These are phyloP conservation scores for Ia io DNA, from an alignment of 2,113 vertebrate species.

Conservation along the genomic window DNA sequence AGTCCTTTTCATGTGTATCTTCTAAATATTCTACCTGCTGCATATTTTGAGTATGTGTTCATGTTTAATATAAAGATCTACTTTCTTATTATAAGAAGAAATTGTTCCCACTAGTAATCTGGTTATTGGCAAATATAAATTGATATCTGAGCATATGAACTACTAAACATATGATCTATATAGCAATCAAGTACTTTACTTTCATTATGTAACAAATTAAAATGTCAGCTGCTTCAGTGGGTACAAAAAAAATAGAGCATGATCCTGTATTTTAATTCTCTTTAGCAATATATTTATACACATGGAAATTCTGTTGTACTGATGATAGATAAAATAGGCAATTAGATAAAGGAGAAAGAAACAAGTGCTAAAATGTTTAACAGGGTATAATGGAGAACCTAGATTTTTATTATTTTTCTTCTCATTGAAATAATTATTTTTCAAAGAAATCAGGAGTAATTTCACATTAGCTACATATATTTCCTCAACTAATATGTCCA, in stretches of 20 bases:
- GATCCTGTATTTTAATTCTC: neutral
- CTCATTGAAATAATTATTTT: neutral
- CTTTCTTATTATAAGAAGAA: neutral
- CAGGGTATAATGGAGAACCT: neutral
- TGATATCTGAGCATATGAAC: neutral
- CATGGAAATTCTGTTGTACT: neutral
- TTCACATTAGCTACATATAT: neutral
- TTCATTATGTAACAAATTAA: neutral
- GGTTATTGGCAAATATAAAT: neutral
- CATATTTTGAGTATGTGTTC: neutral
- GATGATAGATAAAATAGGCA: neutral
- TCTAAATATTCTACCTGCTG: neutral
- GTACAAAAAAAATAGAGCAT: neutral
- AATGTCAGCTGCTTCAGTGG: neutral
- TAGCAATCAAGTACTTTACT: neutral
- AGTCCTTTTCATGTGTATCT: neutral
- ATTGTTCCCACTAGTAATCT: neutral
- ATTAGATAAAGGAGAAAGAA: neutral
- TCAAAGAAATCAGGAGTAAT: neutral
- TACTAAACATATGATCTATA: neutral
- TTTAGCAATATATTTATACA: neutral
- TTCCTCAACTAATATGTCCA: neutral
- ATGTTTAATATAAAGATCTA: neutral
- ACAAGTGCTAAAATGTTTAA: neutral
- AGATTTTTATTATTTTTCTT: slow-evolving; percentile 8